phyloP scores from a whole-genome alignment of 1,140 invertebrate species.

The Hermetia illucens region DNA sequence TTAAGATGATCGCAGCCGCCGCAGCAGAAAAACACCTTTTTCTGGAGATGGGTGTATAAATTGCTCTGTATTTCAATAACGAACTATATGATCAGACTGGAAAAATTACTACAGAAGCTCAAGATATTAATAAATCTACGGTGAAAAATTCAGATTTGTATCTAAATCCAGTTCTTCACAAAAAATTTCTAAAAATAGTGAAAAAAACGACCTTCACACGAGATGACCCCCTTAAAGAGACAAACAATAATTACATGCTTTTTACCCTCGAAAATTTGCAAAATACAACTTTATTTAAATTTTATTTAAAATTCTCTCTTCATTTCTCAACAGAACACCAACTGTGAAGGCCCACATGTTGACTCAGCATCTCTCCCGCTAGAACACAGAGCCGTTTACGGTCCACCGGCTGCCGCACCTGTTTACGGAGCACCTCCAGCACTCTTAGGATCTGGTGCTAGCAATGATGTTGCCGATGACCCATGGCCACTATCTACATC shows the following conservation, averaged over 20 bases:
- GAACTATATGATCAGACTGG: no score
- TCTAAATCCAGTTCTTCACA: no score
- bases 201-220: no score
- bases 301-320: constrained; percentile 3
- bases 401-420: constrained; percentile 46
- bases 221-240: no score
- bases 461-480: constrained; percentile 33
- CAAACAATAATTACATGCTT: not conserved
- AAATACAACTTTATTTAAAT: constrained; percentile 1
- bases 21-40: no score
- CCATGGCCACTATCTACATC: constrained; percentile 64
- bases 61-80: no score
- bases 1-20: no score
- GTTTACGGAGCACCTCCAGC: constrained; percentile 38
- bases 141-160: no score
- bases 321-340: constrained; percentile 45
- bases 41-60: no score
- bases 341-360: constrained; percentile 54
- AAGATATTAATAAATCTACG: no score
- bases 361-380: constrained; percentile 64
- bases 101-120: no score
- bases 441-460: constrained; percentile 23
- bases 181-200: no score
- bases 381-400: constrained; percentile 61
- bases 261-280: not conserved